Conservation (phyloP, 2,113 vertebrate genomes). For the Etheostoma spectabile region DNA sequence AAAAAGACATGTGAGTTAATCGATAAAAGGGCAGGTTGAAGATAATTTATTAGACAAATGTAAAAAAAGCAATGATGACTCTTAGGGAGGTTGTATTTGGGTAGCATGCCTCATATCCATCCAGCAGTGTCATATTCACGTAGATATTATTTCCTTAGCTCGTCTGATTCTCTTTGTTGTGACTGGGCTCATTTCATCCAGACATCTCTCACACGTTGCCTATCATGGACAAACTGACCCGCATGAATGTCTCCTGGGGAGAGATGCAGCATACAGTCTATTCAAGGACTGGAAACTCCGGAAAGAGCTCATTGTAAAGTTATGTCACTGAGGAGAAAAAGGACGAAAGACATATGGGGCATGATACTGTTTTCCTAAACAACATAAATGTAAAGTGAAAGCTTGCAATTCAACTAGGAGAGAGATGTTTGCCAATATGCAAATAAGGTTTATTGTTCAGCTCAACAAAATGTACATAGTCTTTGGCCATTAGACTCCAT, state of each 20-base stretch:
- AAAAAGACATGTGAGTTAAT: neutral
- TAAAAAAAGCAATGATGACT: conserved; percentile 11
- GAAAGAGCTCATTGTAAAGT: conserved; percentile 30
- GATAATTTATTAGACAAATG: neutral
- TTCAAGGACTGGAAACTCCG: conserved; percentile 25
- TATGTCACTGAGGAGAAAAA: conserved; percentile 28
- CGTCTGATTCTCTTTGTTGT: conserved; percentile 36
- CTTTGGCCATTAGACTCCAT: no score
- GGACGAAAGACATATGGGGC: conserved; percentile 24
- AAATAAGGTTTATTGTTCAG: no score
- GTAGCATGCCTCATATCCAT: neutral
- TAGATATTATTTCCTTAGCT: neutral
- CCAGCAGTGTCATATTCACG: neutral
- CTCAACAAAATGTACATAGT: no score
- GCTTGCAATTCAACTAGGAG: neutral
- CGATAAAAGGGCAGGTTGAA: neutral
- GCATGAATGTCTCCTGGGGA: conserved; percentile 29
- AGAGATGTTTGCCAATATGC: no score
- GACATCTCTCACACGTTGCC: conserved; percentile 20
- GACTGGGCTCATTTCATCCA: conserved; percentile 15
- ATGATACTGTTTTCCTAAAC: conserved; percentile 17
- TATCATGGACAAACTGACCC: conserved; percentile 32
- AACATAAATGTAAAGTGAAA: conserved; percentile 19
- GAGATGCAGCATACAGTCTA: neutral
- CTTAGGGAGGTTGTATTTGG: neutral